Evolutionary conservation across 2,888 invertebrate species (phyloP).

Genomic region (Dexiosoma caninum): DNA sequence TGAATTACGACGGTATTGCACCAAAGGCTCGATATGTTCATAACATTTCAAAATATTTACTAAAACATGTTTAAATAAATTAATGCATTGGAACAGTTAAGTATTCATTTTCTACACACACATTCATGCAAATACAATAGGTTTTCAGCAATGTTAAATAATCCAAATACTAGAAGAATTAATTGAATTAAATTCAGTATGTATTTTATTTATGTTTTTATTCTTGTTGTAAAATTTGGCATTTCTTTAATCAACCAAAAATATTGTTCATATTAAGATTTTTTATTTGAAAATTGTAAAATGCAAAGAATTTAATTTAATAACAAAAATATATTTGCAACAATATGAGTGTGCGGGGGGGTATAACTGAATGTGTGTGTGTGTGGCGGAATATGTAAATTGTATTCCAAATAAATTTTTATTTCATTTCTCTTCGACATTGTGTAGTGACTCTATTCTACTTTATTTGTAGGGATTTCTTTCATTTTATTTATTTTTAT

Average conservation of each 20-base stretch:
- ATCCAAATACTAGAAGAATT: slow-evolving; percentile 25
- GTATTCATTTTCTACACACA: too few species aligned
- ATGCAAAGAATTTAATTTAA: slow-evolving; percentile 55
- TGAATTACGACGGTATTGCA: too few species aligned
- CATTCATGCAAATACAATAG: neutral
- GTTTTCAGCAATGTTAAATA: neutral
- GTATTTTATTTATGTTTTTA: slow-evolving; percentile 19
- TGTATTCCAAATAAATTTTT: slow-evolving; percentile 39
- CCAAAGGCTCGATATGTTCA: too few species aligned
- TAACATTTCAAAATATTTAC: too few species aligned
- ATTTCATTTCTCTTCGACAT: slow-evolving; percentile 33
- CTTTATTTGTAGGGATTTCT: slow-evolving; percentile 50
- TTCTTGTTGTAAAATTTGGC: too few species aligned
- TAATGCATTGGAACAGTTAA: too few species aligned
- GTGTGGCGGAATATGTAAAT: slow-evolving; percentile 35
- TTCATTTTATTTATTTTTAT: slow-evolving; percentile 29
- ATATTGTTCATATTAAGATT: slow-evolving; percentile 34
- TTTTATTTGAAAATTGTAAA: slow-evolving; percentile 40
- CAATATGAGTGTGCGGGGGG: neutral
- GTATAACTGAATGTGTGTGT: neutral
- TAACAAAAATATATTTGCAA: slow-evolving; percentile 34
- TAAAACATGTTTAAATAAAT: neutral
- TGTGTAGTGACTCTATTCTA: slow-evolving; percentile 28
- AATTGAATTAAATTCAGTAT: slow-evolving; percentile 20
- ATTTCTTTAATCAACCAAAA: slow-evolving; percentile 36